Evolutionary conservation across 2,797 vertebrate genomes (phyloP).

Genomic region (Setipinna tenuifilis): DNA sequence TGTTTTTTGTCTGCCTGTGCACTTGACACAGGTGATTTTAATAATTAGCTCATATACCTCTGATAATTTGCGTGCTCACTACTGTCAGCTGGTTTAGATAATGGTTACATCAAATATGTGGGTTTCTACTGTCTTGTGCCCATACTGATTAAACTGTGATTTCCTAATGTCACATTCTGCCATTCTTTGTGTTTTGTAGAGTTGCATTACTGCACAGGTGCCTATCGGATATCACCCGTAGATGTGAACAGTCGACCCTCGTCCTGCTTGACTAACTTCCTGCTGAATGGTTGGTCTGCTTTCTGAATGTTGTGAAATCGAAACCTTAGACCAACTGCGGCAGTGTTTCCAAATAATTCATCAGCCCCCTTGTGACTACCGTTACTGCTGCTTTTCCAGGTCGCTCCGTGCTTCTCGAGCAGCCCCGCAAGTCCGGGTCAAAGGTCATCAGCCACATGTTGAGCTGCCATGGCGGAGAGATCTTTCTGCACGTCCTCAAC

Average conservation of each 20-base stretch:
- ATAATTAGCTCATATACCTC: too few species aligned
- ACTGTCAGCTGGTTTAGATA: too few species aligned
- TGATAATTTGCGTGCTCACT: too few species aligned
- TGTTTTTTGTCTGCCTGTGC: too few species aligned
- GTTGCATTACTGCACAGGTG: constrained; percentile 96
- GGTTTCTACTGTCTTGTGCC: too few species aligned
- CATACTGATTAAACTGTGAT: constrained; percentile 3
- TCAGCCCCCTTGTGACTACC: neutral
- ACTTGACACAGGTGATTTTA: too few species aligned
- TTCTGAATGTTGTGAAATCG: neutral
- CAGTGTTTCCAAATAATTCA: neutral
- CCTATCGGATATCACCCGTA: constrained; percentile 95
- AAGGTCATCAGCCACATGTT: constrained; percentile 99
- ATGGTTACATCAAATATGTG: too few species aligned
- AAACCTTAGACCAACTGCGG: neutral
- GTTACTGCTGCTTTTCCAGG: constrained; percentile 65
- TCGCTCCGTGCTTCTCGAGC: constrained; percentile 94
- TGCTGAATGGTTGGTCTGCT: constrained; percentile 84
- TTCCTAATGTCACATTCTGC: neutral
- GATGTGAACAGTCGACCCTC: constrained; percentile 98
- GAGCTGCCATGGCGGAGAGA: constrained; percentile 97
- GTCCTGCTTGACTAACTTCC: constrained; percentile 97
- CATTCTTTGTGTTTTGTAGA: constrained; percentile 74
- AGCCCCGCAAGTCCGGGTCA: constrained; percentile 95
- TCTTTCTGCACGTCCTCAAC: constrained; percentile 95